phyloP scores from a whole-genome alignment of 2,797 vertebrate genomes.

The Sandelia bainsii region DNA sequence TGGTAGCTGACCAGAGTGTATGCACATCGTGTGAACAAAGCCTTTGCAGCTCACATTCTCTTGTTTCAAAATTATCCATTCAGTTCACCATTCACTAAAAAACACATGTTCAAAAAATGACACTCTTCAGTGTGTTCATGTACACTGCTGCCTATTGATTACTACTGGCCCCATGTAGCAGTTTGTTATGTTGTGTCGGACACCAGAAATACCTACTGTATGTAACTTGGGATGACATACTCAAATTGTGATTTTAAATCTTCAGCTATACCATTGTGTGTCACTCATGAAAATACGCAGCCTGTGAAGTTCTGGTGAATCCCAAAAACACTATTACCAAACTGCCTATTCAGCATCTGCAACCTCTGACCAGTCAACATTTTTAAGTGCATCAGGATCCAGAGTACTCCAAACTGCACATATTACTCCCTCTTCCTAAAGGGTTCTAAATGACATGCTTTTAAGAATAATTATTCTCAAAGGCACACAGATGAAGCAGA shows the following conservation, averaged over 20 bases:
- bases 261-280: neutral
- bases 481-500: constrained; percentile 59
- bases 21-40: too few relatives aligned
- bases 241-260: neutral
- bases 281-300: constrained; percentile 11
- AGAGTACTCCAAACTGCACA: constrained; percentile 45
- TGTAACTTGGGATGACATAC: neutral
- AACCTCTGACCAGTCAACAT: constrained; percentile 54
- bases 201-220: too few relatives aligned
- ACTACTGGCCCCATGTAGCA: neutral
- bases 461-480: constrained; percentile 81
- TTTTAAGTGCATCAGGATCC: constrained; percentile 55
- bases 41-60: too few relatives aligned
- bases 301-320: neutral
- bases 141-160: neutral
- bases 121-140: too few relatives aligned
- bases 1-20: too few relatives aligned
- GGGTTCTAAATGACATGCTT: constrained; percentile 74
- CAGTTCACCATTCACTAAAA: too few relatives aligned
- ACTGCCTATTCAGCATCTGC: constrained; percentile 26
- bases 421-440: constrained; percentile 57
- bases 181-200: neutral
- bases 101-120: too few relatives aligned
- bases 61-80: too few relatives aligned
- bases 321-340: neutral